A percentile compares a stretch with the other conserved stretches of the same genome.
phyloP scores from a whole-genome alignment of 2,113 vertebrate species.

The Alces alces region DNA sequence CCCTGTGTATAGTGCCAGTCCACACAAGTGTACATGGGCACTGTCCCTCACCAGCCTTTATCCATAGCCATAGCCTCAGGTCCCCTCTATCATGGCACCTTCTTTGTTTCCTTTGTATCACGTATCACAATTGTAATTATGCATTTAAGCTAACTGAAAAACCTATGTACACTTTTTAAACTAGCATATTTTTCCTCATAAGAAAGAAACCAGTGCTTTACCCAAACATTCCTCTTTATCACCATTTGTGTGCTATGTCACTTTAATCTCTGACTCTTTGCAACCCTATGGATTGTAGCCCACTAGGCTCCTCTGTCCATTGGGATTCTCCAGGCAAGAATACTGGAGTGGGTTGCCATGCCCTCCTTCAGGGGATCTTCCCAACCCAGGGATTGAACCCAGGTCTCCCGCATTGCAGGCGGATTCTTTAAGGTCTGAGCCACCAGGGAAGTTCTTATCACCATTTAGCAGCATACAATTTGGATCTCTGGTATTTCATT shows the following conservation, averaged over 20 bases:
- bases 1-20: background rate
- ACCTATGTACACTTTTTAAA: conserved; percentile 8
- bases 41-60: background rate
- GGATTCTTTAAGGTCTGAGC: background rate
- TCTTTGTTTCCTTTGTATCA: background rate
- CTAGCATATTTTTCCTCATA: conserved; percentile 24
- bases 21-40: background rate
- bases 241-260: background rate
- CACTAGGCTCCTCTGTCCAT: background rate
- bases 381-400: background rate
- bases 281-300: background rate
- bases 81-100: background rate
- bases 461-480: background rate
- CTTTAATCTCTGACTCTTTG: background rate
- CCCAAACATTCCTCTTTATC: conserved; percentile 19
- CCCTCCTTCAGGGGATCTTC: background rate
- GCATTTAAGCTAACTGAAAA: conserved; percentile 51
- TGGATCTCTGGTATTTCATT: background rate
- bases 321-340: background rate
- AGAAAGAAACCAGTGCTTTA: conserved; percentile 49
- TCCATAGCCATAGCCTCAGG: background rate
- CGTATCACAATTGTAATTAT: background rate
- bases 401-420: background rate
- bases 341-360: background rate
- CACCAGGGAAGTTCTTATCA: background rate